Base-by-base conservation (phyloP, 2,888 invertebrate species). In the Axea sp. region DNA sequence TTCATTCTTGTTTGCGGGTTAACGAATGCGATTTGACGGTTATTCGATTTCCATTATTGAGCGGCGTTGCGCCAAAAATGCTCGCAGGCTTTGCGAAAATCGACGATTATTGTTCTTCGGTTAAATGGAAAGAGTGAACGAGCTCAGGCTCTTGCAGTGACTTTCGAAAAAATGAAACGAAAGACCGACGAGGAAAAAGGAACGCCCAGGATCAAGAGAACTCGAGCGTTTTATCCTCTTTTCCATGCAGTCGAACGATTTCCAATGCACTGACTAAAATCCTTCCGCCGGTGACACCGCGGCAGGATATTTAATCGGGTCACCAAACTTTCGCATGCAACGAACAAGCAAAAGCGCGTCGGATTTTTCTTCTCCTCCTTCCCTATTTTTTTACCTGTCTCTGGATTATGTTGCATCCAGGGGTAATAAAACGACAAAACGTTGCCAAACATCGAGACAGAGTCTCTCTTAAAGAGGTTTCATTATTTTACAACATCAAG, bases 271-370 rank as follows among this genome's bases (percentile, higher is more conserved):
- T 14, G 55, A 17, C 47, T 55, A 17, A 57, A 67, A 49, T 67
- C 47, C 57, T 47, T 47, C 39, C 67, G 49, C 31, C 59, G 35
- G 49, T 68, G 59, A 68, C 49, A 59, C 59, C 51, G 28, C 62
- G 51, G 37, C 59, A 22, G 57, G 43, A 43, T 68, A 59, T 60
- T 68, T 59, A 68, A 68, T 68, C 68, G 68, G 68, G 59, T 68
- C 68, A 59, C 51, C 59, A 68, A 67, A 68, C 68, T 59, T 59
- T 51, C 26, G 35, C 59, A 49, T 43, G 60, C 68, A 53, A 8
- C 49, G 62, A 35, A 26, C 62, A 11, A 19, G 47, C 11, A 26
- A 26, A 33, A 26, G 35, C 47, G 35, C 59, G 26, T 7, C 33
- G 14, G 5, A 22, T 22, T 41, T 41, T 41, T 17, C 43, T 33